A percentile compares a stretch with the other conserved stretches of the same genome.
Evolutionary conservation across 2,113 vertebrate genomes (phyloP).

Genomic region (Pelecanoides urinatrix): DNA sequence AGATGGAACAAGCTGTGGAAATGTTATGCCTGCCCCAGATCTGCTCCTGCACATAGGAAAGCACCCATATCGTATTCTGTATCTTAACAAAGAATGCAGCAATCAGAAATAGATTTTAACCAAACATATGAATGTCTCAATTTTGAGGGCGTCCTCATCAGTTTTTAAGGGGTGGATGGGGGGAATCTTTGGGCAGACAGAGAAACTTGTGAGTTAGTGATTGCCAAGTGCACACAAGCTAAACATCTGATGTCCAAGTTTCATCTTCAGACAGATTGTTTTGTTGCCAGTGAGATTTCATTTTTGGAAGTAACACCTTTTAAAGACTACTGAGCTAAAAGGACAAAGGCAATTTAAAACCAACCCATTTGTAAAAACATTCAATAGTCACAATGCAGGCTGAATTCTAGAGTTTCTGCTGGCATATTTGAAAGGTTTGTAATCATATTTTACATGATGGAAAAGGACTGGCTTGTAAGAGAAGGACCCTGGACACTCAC

Average conservation of each 20-base stretch:
- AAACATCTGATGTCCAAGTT: neutral
- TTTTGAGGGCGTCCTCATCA: neutral
- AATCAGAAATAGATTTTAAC: neutral
- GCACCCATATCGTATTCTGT: accelerated
- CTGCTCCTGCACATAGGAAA: neutral
- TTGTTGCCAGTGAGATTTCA: neutral
- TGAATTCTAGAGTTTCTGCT: neutral
- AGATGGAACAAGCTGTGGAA: neutral
- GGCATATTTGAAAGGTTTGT: neutral
- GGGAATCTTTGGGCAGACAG: neutral
- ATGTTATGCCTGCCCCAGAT: neutral
- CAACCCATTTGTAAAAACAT: neutral
- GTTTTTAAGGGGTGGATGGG: neutral
- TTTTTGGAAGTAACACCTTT: neutral
- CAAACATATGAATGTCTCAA: neutral
- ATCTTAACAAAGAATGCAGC: neutral
- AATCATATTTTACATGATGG: neutral
- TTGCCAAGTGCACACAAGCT: neutral
- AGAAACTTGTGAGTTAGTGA: neutral
- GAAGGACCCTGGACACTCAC: neutral
- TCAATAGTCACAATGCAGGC: neutral
- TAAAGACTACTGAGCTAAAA: neutral
- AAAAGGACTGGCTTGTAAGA: neutral
- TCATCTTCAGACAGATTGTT: neutral
- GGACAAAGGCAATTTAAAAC: neutral